A percentile compares a stretch with the other conserved stretches of the same genome.
These are phyloP conservation scores for Halisarca cf. caerulea DNA, from an alignment of 37 sponge, comb jelly and placozoan genomes.

Conservation along the genomic window DNA sequence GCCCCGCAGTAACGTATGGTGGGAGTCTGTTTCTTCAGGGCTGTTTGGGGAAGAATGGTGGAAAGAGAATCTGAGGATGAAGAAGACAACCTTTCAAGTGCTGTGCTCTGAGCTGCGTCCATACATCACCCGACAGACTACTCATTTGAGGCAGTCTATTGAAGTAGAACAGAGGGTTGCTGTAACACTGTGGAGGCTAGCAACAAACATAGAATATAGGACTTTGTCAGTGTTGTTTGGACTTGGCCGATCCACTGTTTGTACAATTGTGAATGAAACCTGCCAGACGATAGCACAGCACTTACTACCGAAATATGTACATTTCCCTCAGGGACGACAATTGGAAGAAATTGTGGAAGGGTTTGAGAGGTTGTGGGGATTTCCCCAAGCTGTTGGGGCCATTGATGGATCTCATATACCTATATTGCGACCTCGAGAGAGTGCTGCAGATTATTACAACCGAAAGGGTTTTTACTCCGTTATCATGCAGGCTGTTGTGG, in stretches of 20 bases:
- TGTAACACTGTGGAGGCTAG: constrained; percentile 18
- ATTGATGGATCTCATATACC: constrained; percentile 54
- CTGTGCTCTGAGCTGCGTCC: background rate
- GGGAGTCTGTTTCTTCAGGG: background rate
- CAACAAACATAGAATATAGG: constrained; percentile 13
- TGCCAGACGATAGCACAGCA: background rate
- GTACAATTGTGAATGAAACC: background rate
- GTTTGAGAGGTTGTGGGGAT: constrained; percentile 32
- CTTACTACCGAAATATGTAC: background rate
- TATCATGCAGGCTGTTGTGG: constrained; percentile 31
- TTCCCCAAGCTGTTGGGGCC: constrained; percentile 38
- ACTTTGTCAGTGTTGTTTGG: constrained; percentile 7
- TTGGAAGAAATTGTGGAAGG: background rate
- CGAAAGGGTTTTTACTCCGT: constrained; percentile 40
- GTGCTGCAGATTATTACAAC: constrained; percentile 35
- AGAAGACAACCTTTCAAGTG: background rate
- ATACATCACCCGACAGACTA: background rate
- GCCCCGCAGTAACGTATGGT: background rate
- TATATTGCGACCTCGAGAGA: background rate
- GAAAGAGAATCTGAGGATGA: constrained; percentile 17
- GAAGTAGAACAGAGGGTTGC: constrained; percentile 12
- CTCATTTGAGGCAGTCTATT: background rate
- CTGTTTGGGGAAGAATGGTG: background rate
- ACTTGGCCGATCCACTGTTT: constrained; percentile 11
- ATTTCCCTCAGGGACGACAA: background rate